Evolutionary conservation across 92 coral and sea anemone species (phyloP).

Genomic region (Pocillopora meandrina): DNA sequence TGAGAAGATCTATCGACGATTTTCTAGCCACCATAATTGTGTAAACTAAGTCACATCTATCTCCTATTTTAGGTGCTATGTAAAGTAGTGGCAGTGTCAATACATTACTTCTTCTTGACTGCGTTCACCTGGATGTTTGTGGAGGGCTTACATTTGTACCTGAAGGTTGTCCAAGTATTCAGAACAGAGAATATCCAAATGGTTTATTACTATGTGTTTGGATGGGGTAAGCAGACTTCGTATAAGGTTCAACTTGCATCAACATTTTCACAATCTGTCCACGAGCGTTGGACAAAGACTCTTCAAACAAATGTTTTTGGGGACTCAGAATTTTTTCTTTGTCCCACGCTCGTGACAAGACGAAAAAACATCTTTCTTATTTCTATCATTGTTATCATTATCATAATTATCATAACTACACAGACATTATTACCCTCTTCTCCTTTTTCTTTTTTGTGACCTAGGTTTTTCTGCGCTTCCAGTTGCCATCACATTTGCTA

Average conservation of each 20-base stretch:
- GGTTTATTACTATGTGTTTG: constrained; percentile 68
- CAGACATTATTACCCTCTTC: too few relatives aligned
- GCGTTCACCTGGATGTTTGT: constrained; percentile 89
- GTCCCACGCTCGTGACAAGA: too few relatives aligned
- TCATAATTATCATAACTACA: too few relatives aligned
- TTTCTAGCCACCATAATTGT: too few relatives aligned
- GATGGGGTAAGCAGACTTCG: constrained; percentile 80
- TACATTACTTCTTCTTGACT: constrained; percentile 78
- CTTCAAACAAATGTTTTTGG: too few relatives aligned
- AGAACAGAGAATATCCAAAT: constrained; percentile 73
- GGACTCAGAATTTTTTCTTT: too few relatives aligned
- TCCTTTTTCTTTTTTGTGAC: neutral
- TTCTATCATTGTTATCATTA: too few relatives aligned
- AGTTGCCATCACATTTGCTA: constrained; percentile 47
- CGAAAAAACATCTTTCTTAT: too few relatives aligned
- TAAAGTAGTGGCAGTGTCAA: constrained; percentile 66
- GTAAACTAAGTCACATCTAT: neutral
- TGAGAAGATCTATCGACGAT: too few relatives aligned
- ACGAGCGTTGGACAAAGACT: too few relatives aligned
- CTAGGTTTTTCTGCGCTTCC: constrained; percentile 61
- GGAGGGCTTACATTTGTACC: constrained; percentile 86
- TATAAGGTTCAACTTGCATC: neutral
- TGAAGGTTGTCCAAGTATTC: constrained; percentile 87
- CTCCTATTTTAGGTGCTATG: constrained; percentile 54
- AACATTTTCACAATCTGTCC: too few relatives aligned